These are phyloP conservation scores for Pelusios castaneus DNA, from an alignment of 2,113 vertebrate genomes.

Conservation along the genomic window DNA sequence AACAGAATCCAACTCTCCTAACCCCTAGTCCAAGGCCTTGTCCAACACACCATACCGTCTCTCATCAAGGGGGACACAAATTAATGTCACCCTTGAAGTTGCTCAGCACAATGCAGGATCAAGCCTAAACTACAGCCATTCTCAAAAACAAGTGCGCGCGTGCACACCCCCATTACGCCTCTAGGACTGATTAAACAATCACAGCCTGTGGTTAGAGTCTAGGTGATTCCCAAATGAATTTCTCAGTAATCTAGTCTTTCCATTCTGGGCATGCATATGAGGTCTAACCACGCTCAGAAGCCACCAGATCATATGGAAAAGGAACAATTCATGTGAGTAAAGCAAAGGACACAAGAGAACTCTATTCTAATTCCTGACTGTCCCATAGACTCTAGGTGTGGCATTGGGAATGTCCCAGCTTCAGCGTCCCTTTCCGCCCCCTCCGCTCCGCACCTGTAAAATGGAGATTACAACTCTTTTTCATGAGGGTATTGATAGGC, in stretches of 20 bases:
- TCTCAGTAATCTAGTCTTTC: neutral
- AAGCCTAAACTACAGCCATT: neutral
- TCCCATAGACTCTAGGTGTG: neutral
- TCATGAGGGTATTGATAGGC: neutral
- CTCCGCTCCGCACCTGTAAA: neutral
- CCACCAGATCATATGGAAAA: neutral
- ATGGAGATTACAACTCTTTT: neutral
- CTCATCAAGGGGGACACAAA: neutral
- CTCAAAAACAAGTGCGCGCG: neutral
- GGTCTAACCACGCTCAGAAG: neutral
- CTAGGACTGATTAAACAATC: neutral
- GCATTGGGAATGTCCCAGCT: neutral
- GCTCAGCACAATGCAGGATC: neutral
- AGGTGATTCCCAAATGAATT: slow-evolving; percentile 43
- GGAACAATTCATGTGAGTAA: neutral
- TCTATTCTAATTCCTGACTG: neutral
- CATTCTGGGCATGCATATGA: neutral
- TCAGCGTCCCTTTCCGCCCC: neutral
- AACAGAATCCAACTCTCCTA: neutral
- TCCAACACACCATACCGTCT: neutral
- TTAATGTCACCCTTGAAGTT: neutral
- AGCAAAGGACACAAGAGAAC: neutral
- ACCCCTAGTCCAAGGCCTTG: neutral
- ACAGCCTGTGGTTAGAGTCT: slow-evolving; percentile 48
- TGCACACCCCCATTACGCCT: too few species aligned